Percentiles rank a stretch among this genome's conserved stretches.
phyloP scores from a whole-genome alignment of 2,113 vertebrate genomes.

The Zapornia atra region DNA sequence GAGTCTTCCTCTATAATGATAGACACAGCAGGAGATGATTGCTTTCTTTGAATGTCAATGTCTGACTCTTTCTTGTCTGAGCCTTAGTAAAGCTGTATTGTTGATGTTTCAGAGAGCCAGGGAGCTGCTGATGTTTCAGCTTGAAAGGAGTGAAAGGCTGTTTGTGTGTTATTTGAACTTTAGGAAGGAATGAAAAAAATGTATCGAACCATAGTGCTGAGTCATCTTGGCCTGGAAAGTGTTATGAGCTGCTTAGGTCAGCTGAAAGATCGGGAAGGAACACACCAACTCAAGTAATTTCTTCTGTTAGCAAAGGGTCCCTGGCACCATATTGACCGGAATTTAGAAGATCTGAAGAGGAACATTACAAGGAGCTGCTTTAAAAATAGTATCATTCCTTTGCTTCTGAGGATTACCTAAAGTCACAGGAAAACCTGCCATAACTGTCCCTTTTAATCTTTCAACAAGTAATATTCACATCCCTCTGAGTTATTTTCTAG shows the following conservation, averaged over 20 bases:
- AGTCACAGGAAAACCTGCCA: not conserved
- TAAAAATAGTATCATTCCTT: not conserved
- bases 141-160: not conserved
- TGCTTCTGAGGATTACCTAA: not conserved
- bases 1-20: not conserved
- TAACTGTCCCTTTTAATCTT: not conserved
- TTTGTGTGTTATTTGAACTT: not conserved
- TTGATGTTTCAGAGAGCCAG: not conserved
- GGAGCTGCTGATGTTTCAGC: not conserved
- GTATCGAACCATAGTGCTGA: slow-evolving; percentile 5
- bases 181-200: not conserved
- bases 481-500: not conserved
- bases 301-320: not conserved
- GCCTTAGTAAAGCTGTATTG: not conserved
- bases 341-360: not conserved
- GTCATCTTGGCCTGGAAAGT: not conserved
- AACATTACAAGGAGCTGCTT: not conserved
- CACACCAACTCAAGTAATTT: not conserved
- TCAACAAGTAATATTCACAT: not conserved
- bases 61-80: not conserved
- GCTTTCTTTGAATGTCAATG: not conserved
- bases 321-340: not conserved
- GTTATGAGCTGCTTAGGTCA: not conserved
- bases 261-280: not conserved
- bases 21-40: not conserved